Conservation (phyloP, 2,888 invertebrate species). For the Melolontha melolontha region DNA sequence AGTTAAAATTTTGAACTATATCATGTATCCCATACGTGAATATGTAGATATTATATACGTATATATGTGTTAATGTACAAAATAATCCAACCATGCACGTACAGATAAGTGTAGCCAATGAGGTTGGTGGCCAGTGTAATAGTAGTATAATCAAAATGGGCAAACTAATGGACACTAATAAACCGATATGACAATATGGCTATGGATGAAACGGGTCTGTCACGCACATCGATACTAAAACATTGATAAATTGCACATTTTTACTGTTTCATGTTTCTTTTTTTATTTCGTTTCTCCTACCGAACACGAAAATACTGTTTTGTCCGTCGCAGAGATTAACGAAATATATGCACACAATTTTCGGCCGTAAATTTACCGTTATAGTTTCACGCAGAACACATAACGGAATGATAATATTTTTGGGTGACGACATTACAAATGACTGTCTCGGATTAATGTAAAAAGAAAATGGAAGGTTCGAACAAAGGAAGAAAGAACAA, state of each 20-base stretch:
- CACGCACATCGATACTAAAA: slow-evolving; percentile 39
- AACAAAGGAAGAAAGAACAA: slow-evolving; percentile 20
- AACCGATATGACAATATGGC: slow-evolving; percentile 34
- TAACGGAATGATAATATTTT: slow-evolving; percentile 36
- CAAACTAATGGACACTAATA: slow-evolving; percentile 38
- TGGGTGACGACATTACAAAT: slow-evolving; percentile 33
- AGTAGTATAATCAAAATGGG: slow-evolving; percentile 30
- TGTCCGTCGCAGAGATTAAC: slow-evolving; percentile 30
- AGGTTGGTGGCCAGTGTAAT: neutral
- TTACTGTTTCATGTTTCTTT: slow-evolving; percentile 12
- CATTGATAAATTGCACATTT: slow-evolving; percentile 39
- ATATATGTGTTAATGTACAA: slow-evolving; percentile 5
- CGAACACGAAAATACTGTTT: slow-evolving; percentile 40
- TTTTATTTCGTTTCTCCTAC: slow-evolving; percentile 5
- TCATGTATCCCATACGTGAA: neutral
- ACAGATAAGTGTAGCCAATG: slow-evolving; percentile 10
- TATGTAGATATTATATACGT: neutral
- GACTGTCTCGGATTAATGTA: slow-evolving; percentile 28
- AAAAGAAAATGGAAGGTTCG: slow-evolving; percentile 10
- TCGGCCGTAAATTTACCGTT: slow-evolving; percentile 33
- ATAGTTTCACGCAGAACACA: slow-evolving; percentile 30
- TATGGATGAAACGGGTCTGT: slow-evolving; percentile 18
- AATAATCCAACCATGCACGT: slow-evolving; percentile 2
- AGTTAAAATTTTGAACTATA: neutral
- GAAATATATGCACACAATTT: slow-evolving; percentile 25